Base-by-base conservation (phyloP, 2,797 vertebrate species). In the Steatocranus sp. region DNA sequence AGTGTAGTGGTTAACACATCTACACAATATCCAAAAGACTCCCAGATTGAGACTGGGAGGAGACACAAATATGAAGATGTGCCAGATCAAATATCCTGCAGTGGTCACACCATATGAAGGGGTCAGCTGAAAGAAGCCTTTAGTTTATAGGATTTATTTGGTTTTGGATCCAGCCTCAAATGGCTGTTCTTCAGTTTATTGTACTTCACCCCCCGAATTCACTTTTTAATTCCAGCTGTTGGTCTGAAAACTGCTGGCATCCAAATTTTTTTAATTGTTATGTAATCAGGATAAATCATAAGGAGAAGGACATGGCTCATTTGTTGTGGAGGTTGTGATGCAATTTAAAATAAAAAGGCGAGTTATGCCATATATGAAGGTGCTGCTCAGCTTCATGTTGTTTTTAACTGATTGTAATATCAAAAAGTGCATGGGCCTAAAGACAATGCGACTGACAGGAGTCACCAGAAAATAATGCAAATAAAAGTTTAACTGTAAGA, bases 291-390 rank as follows among this genome's bases (percentile, higher is more conserved):
- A 20, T 38, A 63, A 63, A 63, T 20, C 58, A 63, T 20, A 14
- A 38, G 6, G 20, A 53, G 7, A 6, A 38, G 61, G n/a, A 15
- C 12, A 2, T 0, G 34, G 61, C 36, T 23, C 20, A 6, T 23
- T 17, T 68, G 5, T 15, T 4, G 36, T 8, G 12, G 36, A 41
- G 0, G 12, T 25, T 23, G 32, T 15, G 63, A 25, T 10, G 8
- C 14, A 6, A 9, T 10, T 66, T 41, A 6, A 3, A 66, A 41
- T 23, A 23, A 66, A 23, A 38, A 38, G 12, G n/a, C 1, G 0
- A 8, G 18, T n/a, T 36, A 36, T 12, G 18, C 32, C 10, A 12
- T 5, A 32, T 30, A 56, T 56, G 51, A 53, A 34, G 30, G 17
- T 0, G 17, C 54, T 11, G 56, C 17, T 58, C 30, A 7, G 8